phyloP scores from a whole-genome alignment of 2,113 vertebrate genomes.

The Brachyhypopomus occidentalis region DNA sequence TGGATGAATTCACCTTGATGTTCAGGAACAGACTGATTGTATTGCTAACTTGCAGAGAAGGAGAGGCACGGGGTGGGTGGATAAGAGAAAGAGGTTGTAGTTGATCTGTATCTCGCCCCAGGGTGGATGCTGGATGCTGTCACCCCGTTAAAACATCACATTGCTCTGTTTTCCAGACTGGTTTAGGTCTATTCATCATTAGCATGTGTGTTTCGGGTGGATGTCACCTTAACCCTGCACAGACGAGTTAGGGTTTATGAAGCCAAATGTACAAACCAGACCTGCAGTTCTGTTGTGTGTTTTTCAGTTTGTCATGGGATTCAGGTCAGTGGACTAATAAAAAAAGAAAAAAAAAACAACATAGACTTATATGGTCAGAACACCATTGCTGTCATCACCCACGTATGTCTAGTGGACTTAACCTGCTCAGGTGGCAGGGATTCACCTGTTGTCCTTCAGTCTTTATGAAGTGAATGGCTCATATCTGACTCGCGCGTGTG shows the following conservation, averaged over 20 bases:
- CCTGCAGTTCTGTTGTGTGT: background rate
- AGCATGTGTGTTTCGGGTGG: background rate
- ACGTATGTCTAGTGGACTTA: background rate
- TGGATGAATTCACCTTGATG: background rate
- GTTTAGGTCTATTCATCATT: constrained; percentile 23
- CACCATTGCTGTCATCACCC: background rate
- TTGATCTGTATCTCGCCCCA: background rate
- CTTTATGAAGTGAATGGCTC: constrained; percentile 59
- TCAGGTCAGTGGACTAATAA: background rate
- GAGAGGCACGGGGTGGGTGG: background rate
- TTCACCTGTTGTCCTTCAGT: constrained; percentile 45
- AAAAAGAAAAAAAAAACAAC: background rate
- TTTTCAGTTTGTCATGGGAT: background rate
- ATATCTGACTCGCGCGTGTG: constrained; percentile 65
- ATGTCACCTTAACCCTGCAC: background rate
- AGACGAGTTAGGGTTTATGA: constrained; percentile 7
- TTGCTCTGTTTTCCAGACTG: background rate
- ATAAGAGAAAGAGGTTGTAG: background rate
- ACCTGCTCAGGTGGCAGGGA: constrained; percentile 21
- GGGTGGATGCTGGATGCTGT: constrained; percentile 24
- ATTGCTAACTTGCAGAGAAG: background rate
- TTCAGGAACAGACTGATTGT: background rate
- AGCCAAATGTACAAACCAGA: background rate
- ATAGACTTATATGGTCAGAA: background rate
- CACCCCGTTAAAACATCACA: constrained; percentile 10